Evolutionary conservation across 1,140 invertebrate genomes (phyloP).

Genomic region (Triops cancriformis): DNA sequence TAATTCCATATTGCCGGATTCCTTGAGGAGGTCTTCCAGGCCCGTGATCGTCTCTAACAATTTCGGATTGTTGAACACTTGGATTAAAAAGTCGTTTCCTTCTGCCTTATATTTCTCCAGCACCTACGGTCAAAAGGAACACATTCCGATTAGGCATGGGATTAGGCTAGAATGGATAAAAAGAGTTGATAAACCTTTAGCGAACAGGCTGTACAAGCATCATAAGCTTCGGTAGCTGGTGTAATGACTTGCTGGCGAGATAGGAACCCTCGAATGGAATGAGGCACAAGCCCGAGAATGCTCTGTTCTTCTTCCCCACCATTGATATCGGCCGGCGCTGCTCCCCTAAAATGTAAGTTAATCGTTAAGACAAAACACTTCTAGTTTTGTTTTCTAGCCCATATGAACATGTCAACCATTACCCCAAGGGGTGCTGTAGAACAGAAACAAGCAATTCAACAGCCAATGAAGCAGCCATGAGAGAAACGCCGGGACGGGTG

Average conservation of each 20-base stretch:
- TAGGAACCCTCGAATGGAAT: conserved; percentile 87
- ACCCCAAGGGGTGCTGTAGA: conserved; percentile 73
- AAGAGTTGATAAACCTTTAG: conserved; percentile 39
- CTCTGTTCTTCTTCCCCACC: conserved; percentile 43
- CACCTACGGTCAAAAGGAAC: conserved; percentile 44
- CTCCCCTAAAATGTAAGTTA: conserved; percentile 37
- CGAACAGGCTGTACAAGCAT: conserved; percentile 88
- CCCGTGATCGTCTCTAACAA: conserved; percentile 84
- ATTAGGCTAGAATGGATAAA: too few relatives aligned
- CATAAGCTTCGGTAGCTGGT: conserved; percentile 73
- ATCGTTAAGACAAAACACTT: background rate
- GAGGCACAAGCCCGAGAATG: conserved; percentile 76
- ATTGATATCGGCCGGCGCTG: conserved; percentile 53
- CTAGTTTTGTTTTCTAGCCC: background rate
- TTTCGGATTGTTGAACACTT: conserved; percentile 73
- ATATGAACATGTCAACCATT: conserved; percentile 31
- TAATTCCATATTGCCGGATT: conserved; percentile 55
- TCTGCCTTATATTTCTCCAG: conserved; percentile 55
- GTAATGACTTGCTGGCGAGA: conserved; percentile 66
- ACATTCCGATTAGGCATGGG: background rate
- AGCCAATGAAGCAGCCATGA: conserved; percentile 80
- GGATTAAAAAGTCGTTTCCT: conserved; percentile 67
- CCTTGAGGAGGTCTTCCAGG: conserved; percentile 60
- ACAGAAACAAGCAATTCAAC: conserved; percentile 83
- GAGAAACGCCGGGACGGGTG: conserved; percentile 85